Percentiles rank a stretch among this genome's conserved stretches.
Conservation (phyloP, 1,140 invertebrate genomes). For the Lordiphosa clarofinis region DNA sequence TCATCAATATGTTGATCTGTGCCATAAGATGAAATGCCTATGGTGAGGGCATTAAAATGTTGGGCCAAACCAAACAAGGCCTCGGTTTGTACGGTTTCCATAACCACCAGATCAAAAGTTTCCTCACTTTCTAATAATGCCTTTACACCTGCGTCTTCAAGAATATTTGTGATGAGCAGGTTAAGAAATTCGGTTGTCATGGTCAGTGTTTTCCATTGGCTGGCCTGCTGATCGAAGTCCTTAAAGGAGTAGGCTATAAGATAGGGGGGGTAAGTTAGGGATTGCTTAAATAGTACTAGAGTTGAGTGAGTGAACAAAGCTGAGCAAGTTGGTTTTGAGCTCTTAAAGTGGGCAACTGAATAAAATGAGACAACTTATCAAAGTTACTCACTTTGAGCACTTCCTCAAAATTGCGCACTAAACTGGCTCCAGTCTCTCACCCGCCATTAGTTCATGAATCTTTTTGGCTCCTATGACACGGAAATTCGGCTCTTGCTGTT, state of each 20-base stretch:
- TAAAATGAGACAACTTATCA: no score
- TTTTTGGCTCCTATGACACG: constrained; percentile 71
- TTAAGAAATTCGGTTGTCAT: constrained; percentile 58
- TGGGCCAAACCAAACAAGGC: constrained; percentile 63
- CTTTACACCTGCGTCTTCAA: constrained; percentile 43
- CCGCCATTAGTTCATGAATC: constrained; percentile 57
- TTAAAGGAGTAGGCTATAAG: constrained; percentile 26
- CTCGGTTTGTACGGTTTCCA: constrained; percentile 67
- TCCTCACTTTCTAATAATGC: constrained; percentile 26
- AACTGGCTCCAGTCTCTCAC: constrained; percentile 18
- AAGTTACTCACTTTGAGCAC: no score
- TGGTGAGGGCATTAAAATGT: constrained; percentile 63
- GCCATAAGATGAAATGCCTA: constrained; percentile 68
- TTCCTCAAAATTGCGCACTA: not conserved
- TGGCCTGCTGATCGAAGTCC: constrained; percentile 23
- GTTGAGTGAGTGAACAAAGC: no score
- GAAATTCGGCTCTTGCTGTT: constrained; percentile 59
- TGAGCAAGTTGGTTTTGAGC: no score
- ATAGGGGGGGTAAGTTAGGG: not conserved
- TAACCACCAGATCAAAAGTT: constrained; percentile 64
- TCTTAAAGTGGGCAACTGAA: no score
- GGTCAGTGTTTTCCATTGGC: constrained; percentile 42
- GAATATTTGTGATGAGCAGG: constrained; percentile 63
- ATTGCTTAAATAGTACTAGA: no score
- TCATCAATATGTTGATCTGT: constrained; percentile 61